Base-by-base conservation (phyloP, 2,797 vertebrate species). In the Cyprinella venusta region DNA sequence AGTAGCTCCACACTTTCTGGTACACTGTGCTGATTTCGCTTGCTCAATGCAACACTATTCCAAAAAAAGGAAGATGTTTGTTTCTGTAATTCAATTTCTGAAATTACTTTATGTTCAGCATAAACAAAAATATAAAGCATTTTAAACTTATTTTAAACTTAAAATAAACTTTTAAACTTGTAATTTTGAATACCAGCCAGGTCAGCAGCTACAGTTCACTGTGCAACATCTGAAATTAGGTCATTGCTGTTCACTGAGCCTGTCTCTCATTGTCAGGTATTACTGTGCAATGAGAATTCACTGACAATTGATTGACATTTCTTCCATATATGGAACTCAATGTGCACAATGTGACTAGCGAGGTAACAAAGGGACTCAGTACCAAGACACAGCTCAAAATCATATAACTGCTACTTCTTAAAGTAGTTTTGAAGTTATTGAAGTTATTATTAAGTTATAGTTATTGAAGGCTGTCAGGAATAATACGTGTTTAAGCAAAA, bases 1-100 rank as follows among this genome's bases (percentile, higher is more conserved):
- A 95, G 94, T 91, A 86, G 86, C 88, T 85, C 13, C 63, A 85
- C 76, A 85, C 88, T 90, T 91, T 91, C 89, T 85, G 65, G 33
- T 77, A 79, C 0, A 6, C 69, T 83, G 50, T 79, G 15, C 26
- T 38, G 74, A 63, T 65, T 64, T 76, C 80, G n/a, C 21, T 68
- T 48, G 59, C 30, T 70, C 56, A 54, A 63, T 79, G 70, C 45
- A 70, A 59, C 21, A 12, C 38, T 82, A 30, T 69, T 78, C 42
- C 24, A 54, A 80, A 56, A 79, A 48, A 83, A 64, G 61, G 67
- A 45, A 16, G 0, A 2, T 15, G 12, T 68, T 45, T 18, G 36
- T 15, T 36, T 36, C 36, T 36, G 36, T 36, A 36, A 36, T 36
- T 36, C 36, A 1, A 36, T 36, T 36, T 36, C 36, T 33, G 24